Conservation (phyloP, 37 sponge, comb jelly and placozoan genomes). For the Oopsacas minuta region DNA sequence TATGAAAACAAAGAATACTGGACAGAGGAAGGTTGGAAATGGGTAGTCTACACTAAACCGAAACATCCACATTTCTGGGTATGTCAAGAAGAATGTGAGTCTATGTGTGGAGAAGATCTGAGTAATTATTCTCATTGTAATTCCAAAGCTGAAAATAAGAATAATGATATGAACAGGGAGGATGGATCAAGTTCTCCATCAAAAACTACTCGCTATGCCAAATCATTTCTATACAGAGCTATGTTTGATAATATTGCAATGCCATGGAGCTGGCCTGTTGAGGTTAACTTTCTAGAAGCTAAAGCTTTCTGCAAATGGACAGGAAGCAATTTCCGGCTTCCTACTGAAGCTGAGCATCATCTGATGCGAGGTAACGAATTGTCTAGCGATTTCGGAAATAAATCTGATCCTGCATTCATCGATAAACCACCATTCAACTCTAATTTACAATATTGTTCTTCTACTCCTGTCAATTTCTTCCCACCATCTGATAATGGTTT, state of each 20-base stretch:
- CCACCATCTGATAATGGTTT: conserved; percentile 55
- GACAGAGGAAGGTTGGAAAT: conserved; percentile 89
- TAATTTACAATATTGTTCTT: neutral
- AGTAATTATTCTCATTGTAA: conserved; percentile 57
- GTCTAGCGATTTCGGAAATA: neutral
- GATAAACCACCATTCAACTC: conserved; percentile 8
- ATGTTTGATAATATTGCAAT: conserved; percentile 66
- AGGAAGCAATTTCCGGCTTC: conserved; percentile 59
- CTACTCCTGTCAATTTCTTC: conserved; percentile 56
- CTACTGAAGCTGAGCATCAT: conserved; percentile 78
- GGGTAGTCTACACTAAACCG: conserved; percentile 45
- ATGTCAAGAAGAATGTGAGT: conserved; percentile 55
- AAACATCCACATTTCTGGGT: conserved; percentile 80
- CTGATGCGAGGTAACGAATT: conserved; percentile 37
- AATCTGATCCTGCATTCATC: neutral
- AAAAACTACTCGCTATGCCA: neutral
- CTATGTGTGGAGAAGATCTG: conserved; percentile 51
- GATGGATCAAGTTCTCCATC: neutral
- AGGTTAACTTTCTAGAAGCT: conserved; percentile 83
- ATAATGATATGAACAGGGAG: neutral
- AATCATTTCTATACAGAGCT: conserved; percentile 45
- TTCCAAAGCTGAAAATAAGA: neutral
- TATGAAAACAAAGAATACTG: conserved; percentile 49
- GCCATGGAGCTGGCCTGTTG: conserved; percentile 87
- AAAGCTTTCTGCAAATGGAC: conserved; percentile 81